A percentile compares a stretch with the other conserved stretches of the same genome.
Evolutionary conservation across 2,113 vertebrate species (phyloP).

Genomic region (Lucifuga dentata): DNA sequence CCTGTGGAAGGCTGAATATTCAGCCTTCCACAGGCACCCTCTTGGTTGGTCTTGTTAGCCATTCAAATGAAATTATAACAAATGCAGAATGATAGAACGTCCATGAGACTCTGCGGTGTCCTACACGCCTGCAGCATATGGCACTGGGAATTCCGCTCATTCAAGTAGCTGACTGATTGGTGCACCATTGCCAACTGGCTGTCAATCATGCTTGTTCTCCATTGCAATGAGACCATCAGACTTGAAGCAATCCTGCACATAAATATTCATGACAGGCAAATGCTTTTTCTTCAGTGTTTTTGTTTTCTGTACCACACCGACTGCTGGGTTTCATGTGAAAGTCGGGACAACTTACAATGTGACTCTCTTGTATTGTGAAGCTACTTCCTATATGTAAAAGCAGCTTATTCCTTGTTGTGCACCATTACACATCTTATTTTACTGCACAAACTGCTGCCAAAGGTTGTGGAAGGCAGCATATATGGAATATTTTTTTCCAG

Average conservation of each 20-base stretch:
- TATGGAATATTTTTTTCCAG: neutral
- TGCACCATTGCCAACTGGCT: conserved; percentile 44
- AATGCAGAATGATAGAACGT: conserved; percentile 55
- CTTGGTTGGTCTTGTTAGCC: conserved; percentile 66
- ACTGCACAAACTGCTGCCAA: neutral
- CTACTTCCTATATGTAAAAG: conserved; percentile 3
- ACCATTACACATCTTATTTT: conserved; percentile 1
- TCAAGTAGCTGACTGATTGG: conserved; percentile 66
- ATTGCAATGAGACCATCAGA: conserved; percentile 44
- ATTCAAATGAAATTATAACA: conserved; percentile 74
- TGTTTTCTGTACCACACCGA: conserved; percentile 24
- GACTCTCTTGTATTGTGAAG: conserved; percentile 13
- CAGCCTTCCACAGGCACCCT: conserved; percentile 47
- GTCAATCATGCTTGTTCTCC: conserved; percentile 62
- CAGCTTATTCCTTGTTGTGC: conserved; percentile 12
- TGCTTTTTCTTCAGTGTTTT: conserved; percentile 35
- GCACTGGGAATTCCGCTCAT: conserved; percentile 57
- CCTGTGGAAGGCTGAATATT: conserved; percentile 77
- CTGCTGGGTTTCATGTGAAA: conserved; percentile 36
- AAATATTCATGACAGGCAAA: conserved; percentile 60
- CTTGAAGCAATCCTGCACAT: conserved; percentile 44
- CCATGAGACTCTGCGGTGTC: conserved; percentile 60
- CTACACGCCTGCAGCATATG: conserved; percentile 69
- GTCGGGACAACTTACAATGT: conserved; percentile 34
- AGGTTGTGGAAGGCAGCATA: neutral